phyloP scores from a whole-genome alignment of 2,113 vertebrate species.

The Mellivora capensis region DNA sequence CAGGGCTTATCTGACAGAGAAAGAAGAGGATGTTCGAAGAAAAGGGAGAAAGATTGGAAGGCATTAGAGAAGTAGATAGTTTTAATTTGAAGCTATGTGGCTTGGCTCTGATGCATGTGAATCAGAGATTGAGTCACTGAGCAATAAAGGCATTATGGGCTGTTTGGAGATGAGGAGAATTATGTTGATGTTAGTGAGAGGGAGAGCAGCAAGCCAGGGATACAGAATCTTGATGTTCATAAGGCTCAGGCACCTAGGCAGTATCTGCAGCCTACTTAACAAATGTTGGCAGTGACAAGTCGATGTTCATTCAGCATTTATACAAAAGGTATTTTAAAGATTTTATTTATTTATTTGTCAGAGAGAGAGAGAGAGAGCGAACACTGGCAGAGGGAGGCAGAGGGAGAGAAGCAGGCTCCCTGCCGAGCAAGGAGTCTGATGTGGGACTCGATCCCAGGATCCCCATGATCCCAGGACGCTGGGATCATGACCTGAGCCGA shows the following conservation, averaged over 20 bases:
- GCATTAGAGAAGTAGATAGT: background rate
- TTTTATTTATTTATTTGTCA: too few species aligned
- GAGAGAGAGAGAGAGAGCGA: too few species aligned
- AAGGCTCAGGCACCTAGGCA: background rate
- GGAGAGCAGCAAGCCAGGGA: background rate
- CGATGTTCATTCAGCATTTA: background rate
- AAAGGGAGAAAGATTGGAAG: background rate
- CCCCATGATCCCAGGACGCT: too few species aligned
- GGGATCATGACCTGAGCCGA: too few species aligned
- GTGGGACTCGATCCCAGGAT: too few species aligned
- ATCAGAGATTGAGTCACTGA: background rate
- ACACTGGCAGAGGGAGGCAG: too few species aligned
- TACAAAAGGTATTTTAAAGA: background rate
- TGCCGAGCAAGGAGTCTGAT: too few species aligned
- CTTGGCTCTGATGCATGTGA: background rate
- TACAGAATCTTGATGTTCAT: background rate
- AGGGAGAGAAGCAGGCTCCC: too few species aligned
- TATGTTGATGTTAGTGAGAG: background rate
- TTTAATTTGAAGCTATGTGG: background rate
- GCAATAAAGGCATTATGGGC: background rate
- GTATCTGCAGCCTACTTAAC: background rate
- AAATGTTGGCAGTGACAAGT: background rate
- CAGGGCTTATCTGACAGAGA: background rate
- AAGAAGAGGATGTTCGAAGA: background rate
- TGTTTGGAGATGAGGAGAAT: background rate